Evolutionary conservation across 2,113 vertebrate genomes (phyloP).

Genomic region (Cromileptes altivelis): DNA sequence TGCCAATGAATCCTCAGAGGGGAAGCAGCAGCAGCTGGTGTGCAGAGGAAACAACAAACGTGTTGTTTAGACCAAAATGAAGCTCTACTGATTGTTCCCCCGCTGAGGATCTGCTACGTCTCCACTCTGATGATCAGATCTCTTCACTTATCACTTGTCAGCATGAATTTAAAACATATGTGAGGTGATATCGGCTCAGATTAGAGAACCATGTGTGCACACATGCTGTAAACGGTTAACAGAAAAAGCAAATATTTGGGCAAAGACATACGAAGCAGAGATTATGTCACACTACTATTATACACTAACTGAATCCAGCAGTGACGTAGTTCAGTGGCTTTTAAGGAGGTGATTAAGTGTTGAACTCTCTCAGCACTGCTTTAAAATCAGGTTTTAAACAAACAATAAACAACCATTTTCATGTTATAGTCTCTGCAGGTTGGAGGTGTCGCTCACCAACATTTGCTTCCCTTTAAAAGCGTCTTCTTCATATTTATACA

Average conservation of each 20-base stretch:
- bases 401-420: neutral
- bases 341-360: neutral
- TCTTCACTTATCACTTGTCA: constrained; percentile 39
- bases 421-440: neutral
- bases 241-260: neutral
- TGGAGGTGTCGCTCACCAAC: neutral
- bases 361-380: neutral
- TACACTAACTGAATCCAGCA: neutral
- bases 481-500: neutral
- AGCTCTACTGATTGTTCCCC: constrained; percentile 29
- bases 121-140: constrained; percentile 26
- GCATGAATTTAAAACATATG: neutral
- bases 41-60: constrained; percentile 59
- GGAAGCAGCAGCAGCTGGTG: constrained; percentile 61
- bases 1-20: constrained; percentile 52
- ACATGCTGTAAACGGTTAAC: neutral
- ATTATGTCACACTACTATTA: neutral
- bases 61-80: constrained; percentile 31
- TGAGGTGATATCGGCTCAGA: neutral
- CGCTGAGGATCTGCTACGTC: constrained; percentile 22
- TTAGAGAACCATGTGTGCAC: constrained; percentile 22
- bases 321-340: neutral
- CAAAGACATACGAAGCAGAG: neutral
- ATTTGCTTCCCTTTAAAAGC: neutral
- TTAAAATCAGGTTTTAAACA: neutral